Conservation (phyloP, 2,888 invertebrate genomes). For the Melieria picta region DNA sequence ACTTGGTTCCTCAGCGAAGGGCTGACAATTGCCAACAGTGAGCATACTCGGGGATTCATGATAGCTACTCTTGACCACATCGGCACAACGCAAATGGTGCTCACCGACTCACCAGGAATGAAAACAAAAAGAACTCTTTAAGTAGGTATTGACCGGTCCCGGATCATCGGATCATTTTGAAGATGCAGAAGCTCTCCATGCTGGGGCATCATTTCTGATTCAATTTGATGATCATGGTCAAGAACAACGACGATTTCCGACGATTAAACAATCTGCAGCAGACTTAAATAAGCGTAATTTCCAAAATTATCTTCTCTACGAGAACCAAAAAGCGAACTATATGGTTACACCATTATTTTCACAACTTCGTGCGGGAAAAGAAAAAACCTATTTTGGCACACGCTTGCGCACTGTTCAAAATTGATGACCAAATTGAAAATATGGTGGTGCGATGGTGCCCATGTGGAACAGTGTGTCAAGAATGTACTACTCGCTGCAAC, state of each 20-base stretch:
- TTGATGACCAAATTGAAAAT: constrained; percentile 51
- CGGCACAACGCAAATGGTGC: constrained; percentile 44
- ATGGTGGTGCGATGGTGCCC: constrained; percentile 59
- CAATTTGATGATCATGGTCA: constrained; percentile 9
- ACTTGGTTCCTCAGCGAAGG: constrained; percentile 51
- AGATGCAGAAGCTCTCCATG: constrained; percentile 14
- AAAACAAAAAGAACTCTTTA: constrained; percentile 43
- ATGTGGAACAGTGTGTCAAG: constrained; percentile 52
- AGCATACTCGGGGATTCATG: constrained; percentile 43
- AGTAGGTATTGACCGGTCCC: constrained; percentile 46
- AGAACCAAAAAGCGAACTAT: constrained; percentile 47
- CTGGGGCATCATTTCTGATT: constrained; percentile 23
- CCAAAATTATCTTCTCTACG: constrained; percentile 47
- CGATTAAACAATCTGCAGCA: constrained; percentile 19
- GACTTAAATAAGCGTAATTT: constrained; percentile 44
- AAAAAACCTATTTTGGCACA: constrained; percentile 54
- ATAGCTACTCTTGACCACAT: constrained; percentile 32
- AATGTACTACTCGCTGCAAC: too few relatives aligned
- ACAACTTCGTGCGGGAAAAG: constrained; percentile 34
- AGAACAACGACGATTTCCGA: constrained; percentile 22
- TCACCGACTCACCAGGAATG: constrained; percentile 42
- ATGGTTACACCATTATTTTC: constrained; percentile 28
- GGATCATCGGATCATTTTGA: constrained; percentile 46
- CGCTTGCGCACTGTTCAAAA: constrained; percentile 52
- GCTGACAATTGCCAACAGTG: constrained; percentile 35